Base-by-base conservation (phyloP, 1,140 invertebrate genomes). In the Hycleus cichorii region DNA sequence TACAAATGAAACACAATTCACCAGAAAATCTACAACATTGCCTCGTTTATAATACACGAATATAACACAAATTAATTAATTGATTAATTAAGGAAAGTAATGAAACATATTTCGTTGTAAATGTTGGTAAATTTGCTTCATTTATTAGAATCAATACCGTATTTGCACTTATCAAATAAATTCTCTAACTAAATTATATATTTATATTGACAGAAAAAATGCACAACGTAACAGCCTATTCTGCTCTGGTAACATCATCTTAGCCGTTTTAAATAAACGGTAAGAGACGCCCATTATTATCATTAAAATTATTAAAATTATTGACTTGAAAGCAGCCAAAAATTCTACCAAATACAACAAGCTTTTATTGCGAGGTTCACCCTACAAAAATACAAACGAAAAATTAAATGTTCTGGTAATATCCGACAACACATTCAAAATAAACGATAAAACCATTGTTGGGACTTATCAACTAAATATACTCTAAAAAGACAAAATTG, bases 181-280 rank as follows among this genome's bases (percentile, higher is more conserved):
- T 44, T 53, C 61, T 55, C 39, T 52, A 52, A 59, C 45, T 49
- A 63, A 42, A 42, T 5, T 32, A 32, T 32, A 32, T 32, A 32
- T 32, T 32, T 32, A 32, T 32, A 32, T 32, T 49, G 42, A 64
- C 9, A 42, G 11, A 42, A 10, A 11, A 70, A 69, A 64, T 69
- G 68, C 68, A 70, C 65, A 63, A 64, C 63, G 62, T 66, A 69
- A 70, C 67, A 70, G 69, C 69, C 67, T 63, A 65, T 64, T 64
- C 61, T 66, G 64, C 55, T 59, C 64, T 57, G 56, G 46, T 42
- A n/a, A 39, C 8, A 50, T 59, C 71, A 59, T 72, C 71, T 69
- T 72, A 62, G 58, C 63, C 71, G 62, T 72, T 72, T 71, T 18
- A 42, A n/a, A 25, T 48, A 71, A 71, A 71, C 56, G 67, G 69